Evolutionary conservation across 2,113 vertebrate genomes (phyloP).

Genomic region (Scomber scombrus): DNA sequence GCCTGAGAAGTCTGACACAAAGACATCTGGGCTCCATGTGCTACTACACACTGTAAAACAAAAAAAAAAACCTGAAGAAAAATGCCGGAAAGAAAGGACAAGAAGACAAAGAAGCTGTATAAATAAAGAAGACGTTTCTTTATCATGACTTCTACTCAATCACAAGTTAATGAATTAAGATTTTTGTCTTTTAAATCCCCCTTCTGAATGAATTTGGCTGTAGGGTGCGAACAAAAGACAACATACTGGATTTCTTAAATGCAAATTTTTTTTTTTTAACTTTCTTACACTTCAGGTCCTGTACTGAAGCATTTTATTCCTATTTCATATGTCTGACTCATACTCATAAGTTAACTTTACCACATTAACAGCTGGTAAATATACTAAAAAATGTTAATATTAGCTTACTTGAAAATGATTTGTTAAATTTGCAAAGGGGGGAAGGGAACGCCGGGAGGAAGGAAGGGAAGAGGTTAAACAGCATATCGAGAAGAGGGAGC

Average conservation of each 20-base stretch:
- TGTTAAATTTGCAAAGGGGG: conserved; percentile 39
- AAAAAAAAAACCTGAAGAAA: background rate
- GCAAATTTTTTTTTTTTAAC: too few relatives aligned
- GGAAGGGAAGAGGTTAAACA: conserved; percentile 68
- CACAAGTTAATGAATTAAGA: too few relatives aligned
- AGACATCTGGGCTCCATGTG: conserved; percentile 74
- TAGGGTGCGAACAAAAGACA: too few relatives aligned
- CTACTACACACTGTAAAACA: conserved; percentile 10
- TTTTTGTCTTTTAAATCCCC: too few relatives aligned
- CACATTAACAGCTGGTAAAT: background rate
- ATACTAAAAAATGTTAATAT: conserved; percentile 6
- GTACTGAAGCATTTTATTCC: too few relatives aligned
- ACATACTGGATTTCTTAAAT: too few relatives aligned
- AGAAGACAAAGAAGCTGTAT: conserved; percentile 13
- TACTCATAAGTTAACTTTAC: background rate
- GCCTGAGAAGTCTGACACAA: conserved; percentile 24
- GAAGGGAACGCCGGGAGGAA: conserved; percentile 50
- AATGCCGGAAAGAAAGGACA: background rate
- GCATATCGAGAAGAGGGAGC: conserved; percentile 49
- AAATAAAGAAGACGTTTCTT: too few relatives aligned
- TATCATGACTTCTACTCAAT: too few relatives aligned
- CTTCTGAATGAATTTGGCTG: too few relatives aligned
- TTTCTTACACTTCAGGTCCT: too few relatives aligned
- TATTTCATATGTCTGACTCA: too few relatives aligned
- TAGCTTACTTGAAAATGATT: conserved; percentile 23